Conservation (phyloP, 1,140 invertebrate genomes). For the Anastatus disparis region DNA sequence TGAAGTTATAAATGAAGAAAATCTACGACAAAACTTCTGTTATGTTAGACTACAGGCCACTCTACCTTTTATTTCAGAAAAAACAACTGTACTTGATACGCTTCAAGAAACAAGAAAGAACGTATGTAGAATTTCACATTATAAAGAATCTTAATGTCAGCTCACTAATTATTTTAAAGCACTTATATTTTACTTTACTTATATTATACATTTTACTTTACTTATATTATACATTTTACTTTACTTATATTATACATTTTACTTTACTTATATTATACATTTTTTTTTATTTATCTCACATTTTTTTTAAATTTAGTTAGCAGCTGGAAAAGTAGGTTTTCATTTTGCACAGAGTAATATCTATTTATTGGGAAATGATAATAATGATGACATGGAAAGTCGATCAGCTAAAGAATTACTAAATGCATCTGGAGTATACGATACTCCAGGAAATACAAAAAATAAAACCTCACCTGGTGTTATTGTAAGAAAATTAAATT, state of each 20-base stretch:
- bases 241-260: no score
- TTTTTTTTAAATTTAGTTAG: constrained; percentile 63
- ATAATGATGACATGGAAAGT: constrained; percentile 68
- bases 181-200: no score
- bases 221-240: no score
- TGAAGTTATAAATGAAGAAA: constrained; percentile 71
- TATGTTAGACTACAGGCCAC: constrained; percentile 70
- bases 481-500: constrained; percentile 17
- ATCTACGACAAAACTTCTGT: constrained; percentile 74
- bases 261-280: background rate
- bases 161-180: no score
- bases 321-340: constrained; percentile 74
- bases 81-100: constrained; percentile 50
- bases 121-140: constrained; percentile 47
- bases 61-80: constrained; percentile 55
- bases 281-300: constrained; percentile 22
- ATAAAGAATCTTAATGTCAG: no score
- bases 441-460: constrained; percentile 64
- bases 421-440: constrained; percentile 50
- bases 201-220: no score
- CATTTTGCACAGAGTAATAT: constrained; percentile 70
- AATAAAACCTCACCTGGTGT: constrained; percentile 60
- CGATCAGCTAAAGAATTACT: constrained; percentile 70
- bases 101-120: constrained; percentile 61
- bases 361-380: constrained; percentile 70